Evolutionary conservation across 2,888 invertebrate genomes (phyloP).

Genomic region (Drosophila yooni): DNA sequence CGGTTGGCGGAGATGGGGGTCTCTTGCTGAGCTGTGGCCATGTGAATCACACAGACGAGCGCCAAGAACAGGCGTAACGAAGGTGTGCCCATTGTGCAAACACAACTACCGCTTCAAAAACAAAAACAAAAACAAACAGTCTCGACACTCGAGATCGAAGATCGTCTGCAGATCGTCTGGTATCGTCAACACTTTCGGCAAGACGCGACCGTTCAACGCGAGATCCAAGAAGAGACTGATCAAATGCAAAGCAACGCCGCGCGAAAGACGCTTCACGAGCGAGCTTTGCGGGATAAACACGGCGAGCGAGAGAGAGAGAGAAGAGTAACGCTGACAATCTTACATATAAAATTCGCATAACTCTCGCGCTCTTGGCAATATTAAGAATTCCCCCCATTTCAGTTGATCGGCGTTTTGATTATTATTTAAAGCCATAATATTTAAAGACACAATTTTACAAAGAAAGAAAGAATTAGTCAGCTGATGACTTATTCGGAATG

Average conservation of each 20-base stretch:
- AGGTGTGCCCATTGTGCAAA: slow-evolving; percentile 18
- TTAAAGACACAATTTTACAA: too few species aligned
- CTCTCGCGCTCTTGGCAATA: not conserved
- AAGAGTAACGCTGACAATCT: not conserved
- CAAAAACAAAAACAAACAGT: not conserved
- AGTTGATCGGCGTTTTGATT: not conserved
- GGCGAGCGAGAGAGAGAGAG: not conserved
- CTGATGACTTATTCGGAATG: not conserved
- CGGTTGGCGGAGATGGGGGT: not conserved
- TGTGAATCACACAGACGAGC: slow-evolving; percentile 19
- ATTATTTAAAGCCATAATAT: not conserved
- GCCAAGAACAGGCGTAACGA: slow-evolving; percentile 14
- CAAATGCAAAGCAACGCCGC: not conserved
- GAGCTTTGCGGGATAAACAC: not conserved
- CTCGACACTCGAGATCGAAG: not conserved
- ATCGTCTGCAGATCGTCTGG: too few species aligned
- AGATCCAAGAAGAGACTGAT: slow-evolving; percentile 35
- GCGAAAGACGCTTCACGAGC: slow-evolving; percentile 7
- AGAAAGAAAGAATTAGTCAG: not conserved
- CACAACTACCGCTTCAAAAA: not conserved
- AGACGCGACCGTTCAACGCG: slow-evolving; percentile 35
- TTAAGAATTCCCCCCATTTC: slow-evolving; percentile 15
- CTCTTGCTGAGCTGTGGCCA: not conserved
- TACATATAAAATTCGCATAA: too few species aligned
- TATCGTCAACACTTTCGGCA: not conserved